phyloP scores from a whole-genome alignment of 2,888 invertebrate genomes.

The Campoplex capitator region DNA sequence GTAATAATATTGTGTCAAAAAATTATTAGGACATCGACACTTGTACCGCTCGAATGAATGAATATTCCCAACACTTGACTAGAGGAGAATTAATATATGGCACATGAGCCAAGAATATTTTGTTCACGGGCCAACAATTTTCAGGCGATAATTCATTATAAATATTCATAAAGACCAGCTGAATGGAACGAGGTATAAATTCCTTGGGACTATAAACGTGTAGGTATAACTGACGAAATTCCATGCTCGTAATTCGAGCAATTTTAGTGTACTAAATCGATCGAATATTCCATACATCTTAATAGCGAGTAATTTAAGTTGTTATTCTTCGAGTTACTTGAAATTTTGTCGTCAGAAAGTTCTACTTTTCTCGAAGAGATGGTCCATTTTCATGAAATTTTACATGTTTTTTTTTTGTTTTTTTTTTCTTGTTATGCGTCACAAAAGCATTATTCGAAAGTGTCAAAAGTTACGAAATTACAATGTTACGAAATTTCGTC shows the following conservation, averaged over 20 bases:
- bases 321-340: background rate
- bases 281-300: background rate
- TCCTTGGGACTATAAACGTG: background rate
- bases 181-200: background rate
- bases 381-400: background rate
- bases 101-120: constrained; percentile 38
- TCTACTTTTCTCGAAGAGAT: background rate
- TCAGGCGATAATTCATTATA: constrained; percentile 3
- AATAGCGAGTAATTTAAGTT: background rate
- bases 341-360: background rate
- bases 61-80: background rate
- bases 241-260: background rate
- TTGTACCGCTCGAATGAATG: constrained; percentile 21
- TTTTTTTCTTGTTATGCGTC: no score
- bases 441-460: background rate
- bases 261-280: background rate
- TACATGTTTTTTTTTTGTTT: no score
- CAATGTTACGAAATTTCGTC: constrained; percentile 18
- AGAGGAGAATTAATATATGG: background rate
- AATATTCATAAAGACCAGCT: background rate
- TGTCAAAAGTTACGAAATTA: background rate
- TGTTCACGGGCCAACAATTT: constrained; percentile 33
- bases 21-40: constrained; percentile 41
- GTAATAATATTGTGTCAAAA: background rate
- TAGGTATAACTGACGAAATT: background rate